A percentile compares a stretch with the other conserved stretches of the same genome.
phyloP scores from a whole-genome alignment of 2,113 vertebrate genomes.

The Grammomys surdaster region DNA sequence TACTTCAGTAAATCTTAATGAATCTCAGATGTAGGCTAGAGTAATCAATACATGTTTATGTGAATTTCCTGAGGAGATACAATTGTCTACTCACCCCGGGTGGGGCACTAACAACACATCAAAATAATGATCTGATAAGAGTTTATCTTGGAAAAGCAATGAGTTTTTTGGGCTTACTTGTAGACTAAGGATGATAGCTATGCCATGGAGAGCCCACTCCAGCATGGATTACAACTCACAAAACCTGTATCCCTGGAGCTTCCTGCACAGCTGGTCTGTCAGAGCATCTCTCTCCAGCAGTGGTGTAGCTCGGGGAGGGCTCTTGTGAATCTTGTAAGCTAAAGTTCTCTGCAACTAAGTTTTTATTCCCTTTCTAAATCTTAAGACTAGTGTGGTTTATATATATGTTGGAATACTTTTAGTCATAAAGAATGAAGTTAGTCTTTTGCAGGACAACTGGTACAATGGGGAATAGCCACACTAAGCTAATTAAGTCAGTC shows the following conservation, averaged over 20 bases:
- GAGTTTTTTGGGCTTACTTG: background rate
- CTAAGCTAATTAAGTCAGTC: background rate
- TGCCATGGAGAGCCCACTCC: background rate
- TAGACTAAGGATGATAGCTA: background rate
- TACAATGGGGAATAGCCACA: background rate
- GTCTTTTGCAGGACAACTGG: background rate
- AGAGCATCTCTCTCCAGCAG: background rate
- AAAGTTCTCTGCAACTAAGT: background rate
- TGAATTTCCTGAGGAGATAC: background rate
- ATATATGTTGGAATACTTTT: background rate
- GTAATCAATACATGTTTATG: background rate
- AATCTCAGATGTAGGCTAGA: background rate
- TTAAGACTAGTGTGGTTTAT: background rate
- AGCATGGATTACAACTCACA: background rate
- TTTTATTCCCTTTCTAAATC: background rate
- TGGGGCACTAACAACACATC: background rate
- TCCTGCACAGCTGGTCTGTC: background rate
- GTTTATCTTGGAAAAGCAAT: background rate
- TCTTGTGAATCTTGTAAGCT: background rate
- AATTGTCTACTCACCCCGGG: background rate
- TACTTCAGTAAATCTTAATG: background rate
- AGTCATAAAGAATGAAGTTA: background rate
- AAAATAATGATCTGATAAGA: background rate
- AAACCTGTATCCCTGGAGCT: background rate
- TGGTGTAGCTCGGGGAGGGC: too few species aligned